Evolutionary conservation across 2,888 invertebrate species (phyloP).

Genomic region (Antheraea yamamai): DNA sequence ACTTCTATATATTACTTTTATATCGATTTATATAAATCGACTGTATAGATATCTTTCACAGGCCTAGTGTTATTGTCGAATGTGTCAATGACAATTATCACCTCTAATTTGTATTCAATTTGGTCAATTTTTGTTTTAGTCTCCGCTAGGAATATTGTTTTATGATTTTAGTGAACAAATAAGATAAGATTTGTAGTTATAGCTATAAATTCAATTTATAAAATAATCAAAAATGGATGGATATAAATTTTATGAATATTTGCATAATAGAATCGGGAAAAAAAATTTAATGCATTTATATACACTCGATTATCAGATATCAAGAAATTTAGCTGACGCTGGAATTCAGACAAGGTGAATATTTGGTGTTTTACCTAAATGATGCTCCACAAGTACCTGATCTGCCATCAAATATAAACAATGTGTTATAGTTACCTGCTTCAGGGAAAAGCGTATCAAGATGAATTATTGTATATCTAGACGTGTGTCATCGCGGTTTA

Average conservation of each 20-base stretch:
- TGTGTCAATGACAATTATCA: too few relatives aligned
- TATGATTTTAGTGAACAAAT: neutral
- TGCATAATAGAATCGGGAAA: slow-evolving; percentile 18
- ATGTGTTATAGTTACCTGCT: neutral
- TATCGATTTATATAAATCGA: too few relatives aligned
- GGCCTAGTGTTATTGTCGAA: too few relatives aligned
- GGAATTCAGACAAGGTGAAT: slow-evolving; percentile 55
- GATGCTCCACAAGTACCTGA: neutral
- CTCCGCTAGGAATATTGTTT: too few relatives aligned
- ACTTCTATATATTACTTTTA: too few relatives aligned
- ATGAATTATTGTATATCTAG: neutral
- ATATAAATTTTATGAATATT: slow-evolving; percentile 20
- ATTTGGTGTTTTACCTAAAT: slow-evolving; percentile 19
- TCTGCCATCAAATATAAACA: neutral
- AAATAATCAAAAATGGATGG: slow-evolving; percentile 20
- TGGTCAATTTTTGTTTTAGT: too few relatives aligned
- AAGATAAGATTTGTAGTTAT: neutral
- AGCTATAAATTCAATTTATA: neutral
- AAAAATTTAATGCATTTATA: slow-evolving; percentile 32
- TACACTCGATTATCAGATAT: slow-evolving; percentile 51
- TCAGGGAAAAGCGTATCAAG: neutral
- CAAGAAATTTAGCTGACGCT: slow-evolving; percentile 47
- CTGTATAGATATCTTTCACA: too few relatives aligned
- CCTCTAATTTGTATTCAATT: too few relatives aligned
- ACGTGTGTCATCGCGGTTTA: neutral